These are phyloP conservation scores for Myiotriccus ornatus DNA, from an alignment of 2,797 vertebrate genomes.

Conservation along the genomic window DNA sequence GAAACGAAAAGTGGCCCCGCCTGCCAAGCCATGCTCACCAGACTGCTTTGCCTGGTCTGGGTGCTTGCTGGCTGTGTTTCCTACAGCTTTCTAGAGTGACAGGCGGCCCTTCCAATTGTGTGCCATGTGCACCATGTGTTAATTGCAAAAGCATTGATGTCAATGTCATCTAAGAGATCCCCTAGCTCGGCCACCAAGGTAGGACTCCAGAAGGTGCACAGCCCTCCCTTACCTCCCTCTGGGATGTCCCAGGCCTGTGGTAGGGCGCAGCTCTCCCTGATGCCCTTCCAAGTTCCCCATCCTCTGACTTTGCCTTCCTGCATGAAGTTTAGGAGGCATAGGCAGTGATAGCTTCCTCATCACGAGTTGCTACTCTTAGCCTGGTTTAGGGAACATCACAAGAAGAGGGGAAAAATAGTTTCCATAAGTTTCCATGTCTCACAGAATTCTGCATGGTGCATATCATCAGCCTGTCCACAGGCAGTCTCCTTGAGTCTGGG, in stretches of 20 bases:
- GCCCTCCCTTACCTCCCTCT: neutral
- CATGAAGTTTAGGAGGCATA: neutral
- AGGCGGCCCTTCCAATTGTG: neutral
- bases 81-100: neutral
- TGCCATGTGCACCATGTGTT: neutral
- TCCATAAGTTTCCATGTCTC: neutral
- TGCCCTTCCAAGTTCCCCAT: neutral
- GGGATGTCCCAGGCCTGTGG: neutral
- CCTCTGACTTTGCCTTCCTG: neutral
- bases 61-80: neutral
- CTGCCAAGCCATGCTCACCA: rapidly evolving
- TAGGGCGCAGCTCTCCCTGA: neutral
- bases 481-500: neutral
- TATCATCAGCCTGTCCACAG: neutral
- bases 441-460: neutral
- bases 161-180: neutral
- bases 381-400: neutral
- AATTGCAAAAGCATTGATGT: neutral
- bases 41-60: neutral
- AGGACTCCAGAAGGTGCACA: neutral
- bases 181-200: neutral
- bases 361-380: neutral
- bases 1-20: neutral
- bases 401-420: neutral
- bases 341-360: neutral